Base-by-base conservation (phyloP, 1,140 invertebrate genomes). In the Oppia nitens region DNA sequence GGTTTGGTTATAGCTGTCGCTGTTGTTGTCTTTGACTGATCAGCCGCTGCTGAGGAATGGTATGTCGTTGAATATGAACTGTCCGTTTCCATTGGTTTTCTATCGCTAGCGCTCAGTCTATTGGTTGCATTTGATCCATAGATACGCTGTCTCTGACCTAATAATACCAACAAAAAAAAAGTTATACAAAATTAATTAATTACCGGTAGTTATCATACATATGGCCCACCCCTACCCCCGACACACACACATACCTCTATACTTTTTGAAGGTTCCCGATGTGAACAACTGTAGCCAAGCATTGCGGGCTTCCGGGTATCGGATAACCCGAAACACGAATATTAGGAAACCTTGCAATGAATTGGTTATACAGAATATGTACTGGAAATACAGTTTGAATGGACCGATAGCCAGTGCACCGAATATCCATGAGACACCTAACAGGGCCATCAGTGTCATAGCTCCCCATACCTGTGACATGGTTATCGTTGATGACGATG, bases 391-490 rank as follows among this genome's bases (percentile, higher is more conserved):
- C 1, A 76, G 52, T 56, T 72, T 69, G 1, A 71, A 68, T 29
- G 71, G 69, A 47, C 73, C 72, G 20, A 77, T 68, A 24, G 75
- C 75, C 25, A 77, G 66, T 3, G 74, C 69, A 12, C 76, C 77
- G 29, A 76, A 72, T 1, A 77, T 68, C 77, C 77, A 78, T 0
- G 76, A 75, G 29, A 77, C 67, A 17, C 76, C 76, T 3, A 78
- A 67, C 3, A 78, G 64, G 14, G 76, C 69, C 72, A 77, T 75
- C 9, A 78, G 74, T 0, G 75, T 75, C 50, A 77, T 71, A 11
- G 75, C 72, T 12, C 76, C 76, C 26, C 75, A 71, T 6, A 78
- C 70, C 68, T 78, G 73, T 0, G 69, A 68, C 3, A 62, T 55
- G 12, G n/a, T n/a, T n/a, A n/a, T n/a, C n/a, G n/a, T n/a, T n/a